A percentile compares a stretch with the other conserved stretches of the same genome.
Conservation (phyloP, 2,113 vertebrate genomes). For the Ariopsis seemanni region DNA sequence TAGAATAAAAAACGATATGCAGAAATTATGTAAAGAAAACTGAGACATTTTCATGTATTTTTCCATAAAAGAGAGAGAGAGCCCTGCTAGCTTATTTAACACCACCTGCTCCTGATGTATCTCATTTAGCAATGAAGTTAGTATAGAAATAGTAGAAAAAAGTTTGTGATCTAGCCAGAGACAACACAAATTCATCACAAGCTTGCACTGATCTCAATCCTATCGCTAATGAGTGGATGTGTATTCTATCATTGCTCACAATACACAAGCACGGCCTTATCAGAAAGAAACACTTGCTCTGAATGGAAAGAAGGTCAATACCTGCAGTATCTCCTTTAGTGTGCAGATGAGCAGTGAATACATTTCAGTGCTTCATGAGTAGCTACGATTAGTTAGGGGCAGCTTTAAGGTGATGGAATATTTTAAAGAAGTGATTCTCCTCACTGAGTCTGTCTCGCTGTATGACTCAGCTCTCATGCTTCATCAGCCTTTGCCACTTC, state of each 20-base stretch:
- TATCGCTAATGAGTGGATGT: constrained; percentile 20
- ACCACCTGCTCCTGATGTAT: background rate
- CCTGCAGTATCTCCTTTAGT: constrained; percentile 37
- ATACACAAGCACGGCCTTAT: constrained; percentile 26
- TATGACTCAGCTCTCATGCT: constrained; percentile 24
- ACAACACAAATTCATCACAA: constrained; percentile 5
- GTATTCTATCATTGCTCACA: constrained; percentile 22
- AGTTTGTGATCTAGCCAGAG: background rate
- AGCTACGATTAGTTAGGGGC: constrained; percentile 14
- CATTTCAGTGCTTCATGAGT: constrained; percentile 25
- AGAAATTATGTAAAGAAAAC: too few relatives aligned
- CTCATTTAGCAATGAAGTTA: constrained; percentile 11
- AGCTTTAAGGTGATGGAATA: constrained; percentile 25
- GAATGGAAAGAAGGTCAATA: constrained; percentile 46
- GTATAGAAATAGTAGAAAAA: background rate
- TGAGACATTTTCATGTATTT: background rate
- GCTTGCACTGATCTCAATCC: background rate
- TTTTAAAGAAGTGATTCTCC: constrained; percentile 27
- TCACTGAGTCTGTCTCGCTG: background rate
- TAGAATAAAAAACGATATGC: too few relatives aligned
- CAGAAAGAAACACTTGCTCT: constrained; percentile 46
- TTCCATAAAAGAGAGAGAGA: background rate
- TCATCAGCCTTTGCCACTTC: constrained; percentile 4
- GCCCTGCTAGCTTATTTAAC: background rate
- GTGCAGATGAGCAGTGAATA: constrained; percentile 17